Percentiles rank a stretch among this genome's conserved stretches.
These are phyloP conservation scores for Drosophila prosaltans DNA, from an alignment of 1,140 invertebrate species.

Conservation along the genomic window DNA sequence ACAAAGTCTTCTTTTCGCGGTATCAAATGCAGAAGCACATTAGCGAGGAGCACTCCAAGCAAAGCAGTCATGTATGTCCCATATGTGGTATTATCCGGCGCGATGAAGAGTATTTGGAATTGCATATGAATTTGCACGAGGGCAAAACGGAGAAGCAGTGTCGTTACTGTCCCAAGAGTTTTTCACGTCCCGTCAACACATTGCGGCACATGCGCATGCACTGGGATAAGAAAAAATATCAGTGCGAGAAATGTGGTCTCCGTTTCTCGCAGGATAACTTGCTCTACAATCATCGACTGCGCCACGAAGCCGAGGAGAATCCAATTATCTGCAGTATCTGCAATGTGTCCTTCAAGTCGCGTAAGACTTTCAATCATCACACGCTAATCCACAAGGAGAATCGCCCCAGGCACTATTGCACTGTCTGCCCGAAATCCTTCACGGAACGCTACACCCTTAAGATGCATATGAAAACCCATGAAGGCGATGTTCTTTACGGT, in stretches of 20 bases:
- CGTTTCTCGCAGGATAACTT: constrained; percentile 75
- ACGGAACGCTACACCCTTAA: constrained; percentile 80
- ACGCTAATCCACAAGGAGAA: constrained; percentile 78
- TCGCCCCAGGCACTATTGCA: constrained; percentile 70
- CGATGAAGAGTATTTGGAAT: constrained; percentile 76
- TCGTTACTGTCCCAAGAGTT: constrained; percentile 74
- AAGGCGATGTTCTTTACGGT: constrained; percentile 64
- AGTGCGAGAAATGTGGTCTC: constrained; percentile 77
- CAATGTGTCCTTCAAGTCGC: constrained; percentile 77
- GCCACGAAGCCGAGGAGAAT: constrained; percentile 78
- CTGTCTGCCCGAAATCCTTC: constrained; percentile 73
- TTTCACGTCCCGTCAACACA: constrained; percentile 73
- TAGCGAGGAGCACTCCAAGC: constrained; percentile 62
- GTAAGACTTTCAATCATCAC: constrained; percentile 79
- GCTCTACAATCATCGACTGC: constrained; percentile 73
- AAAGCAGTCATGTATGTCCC: constrained; percentile 58
- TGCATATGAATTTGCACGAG: constrained; percentile 81
- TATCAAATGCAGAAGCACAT: constrained; percentile 73
- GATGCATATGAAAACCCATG: constrained; percentile 80
- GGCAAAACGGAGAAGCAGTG: constrained; percentile 79
- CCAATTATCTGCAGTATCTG: constrained; percentile 78
- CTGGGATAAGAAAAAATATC: constrained; percentile 81
- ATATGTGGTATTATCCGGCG: constrained; percentile 70
- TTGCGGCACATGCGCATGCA: constrained; percentile 80
- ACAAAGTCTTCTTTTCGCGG: constrained; percentile 62